Evolutionary conservation across 2,888 invertebrate genomes (phyloP).

Genomic region (Hyles lineata): DNA sequence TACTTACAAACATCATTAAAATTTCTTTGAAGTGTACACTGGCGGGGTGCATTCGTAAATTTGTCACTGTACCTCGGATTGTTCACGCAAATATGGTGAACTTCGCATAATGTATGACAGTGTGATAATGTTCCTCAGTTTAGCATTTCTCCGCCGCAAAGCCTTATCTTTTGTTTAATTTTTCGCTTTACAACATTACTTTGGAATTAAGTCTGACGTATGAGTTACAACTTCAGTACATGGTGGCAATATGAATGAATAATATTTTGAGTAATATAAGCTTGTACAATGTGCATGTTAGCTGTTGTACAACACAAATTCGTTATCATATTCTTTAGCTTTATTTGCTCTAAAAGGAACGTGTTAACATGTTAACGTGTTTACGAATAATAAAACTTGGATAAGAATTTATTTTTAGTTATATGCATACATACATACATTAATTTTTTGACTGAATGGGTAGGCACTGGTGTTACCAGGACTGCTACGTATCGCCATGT

Average conservation of each 20-base stretch:
- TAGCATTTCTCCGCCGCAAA: constrained; percentile 54
- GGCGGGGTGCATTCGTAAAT: constrained; percentile 34
- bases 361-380: no score
- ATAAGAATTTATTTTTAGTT: no score
- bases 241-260: background rate
- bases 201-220: constrained; percentile 18
- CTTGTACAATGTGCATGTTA: background rate
- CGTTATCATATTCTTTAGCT: background rate
- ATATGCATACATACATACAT: no score
- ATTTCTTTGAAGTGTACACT: constrained; percentile 33
- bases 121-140: constrained; percentile 46
- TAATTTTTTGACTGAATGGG: no score
- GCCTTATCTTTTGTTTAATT: constrained; percentile 51
- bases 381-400: no score
- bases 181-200: constrained; percentile 25
- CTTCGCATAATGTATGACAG: constrained; percentile 47
- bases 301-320: background rate
- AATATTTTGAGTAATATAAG: background rate
- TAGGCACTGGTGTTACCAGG: no score
- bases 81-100: constrained; percentile 45
- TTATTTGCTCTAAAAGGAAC: no score
- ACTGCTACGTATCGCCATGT: no score
- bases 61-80: constrained; percentile 43
- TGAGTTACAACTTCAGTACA: background rate
- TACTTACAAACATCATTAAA: constrained; percentile 31